Base-by-base conservation (phyloP, 2,888 invertebrate genomes). In the Synanthedon formicaeformis region DNA sequence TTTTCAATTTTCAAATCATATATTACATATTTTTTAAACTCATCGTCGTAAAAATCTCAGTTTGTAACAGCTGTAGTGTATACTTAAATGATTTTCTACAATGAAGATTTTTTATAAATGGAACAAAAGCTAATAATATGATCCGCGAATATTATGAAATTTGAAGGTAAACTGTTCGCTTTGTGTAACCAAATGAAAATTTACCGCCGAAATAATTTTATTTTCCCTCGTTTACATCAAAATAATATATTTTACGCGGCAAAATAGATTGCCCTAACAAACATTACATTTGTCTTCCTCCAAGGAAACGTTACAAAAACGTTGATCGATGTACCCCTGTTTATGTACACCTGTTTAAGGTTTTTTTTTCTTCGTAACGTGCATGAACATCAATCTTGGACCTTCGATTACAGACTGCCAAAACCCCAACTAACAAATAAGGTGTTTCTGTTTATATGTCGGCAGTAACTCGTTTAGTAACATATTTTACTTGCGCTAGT, bases 211-310 rank as follows among this genome's bases (percentile, higher is more conserved):
- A 49, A 49, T 49, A 16, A 23, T 49, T 49, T 49, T 49, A 16
- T 49, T 49, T 49, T 6, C 12, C 23, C 49, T 16, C 23, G 49
- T 49, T 18, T 16, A 49, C 49, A 49, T 16, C 23, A 14, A 49
- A 49, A 49, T 45, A 45, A 45, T 49, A 49, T 16, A 16, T 16
- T 48, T 49, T 16, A 16, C 49, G 49, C 49, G 14, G 14, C 12
- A 16, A 49, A 16, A 49, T 49, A 49, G 23, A 49, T 66, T 61
- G 60, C 56, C 53, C 50, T 53, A 55, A 57, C 57, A 58, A 56
- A 60, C 65, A 60, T 63, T 69, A 64, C 78, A 81, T 81, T 81
- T 75, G 72, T 81, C 80, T 80, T 74, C 60, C 60, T 68, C 65
- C 18, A 40, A 58, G 57, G 56, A 61, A 67, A 64, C 63, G 58